Conservation (phyloP, 2,888 invertebrate genomes). For the Acanthosoma haemorrhoidale region DNA sequence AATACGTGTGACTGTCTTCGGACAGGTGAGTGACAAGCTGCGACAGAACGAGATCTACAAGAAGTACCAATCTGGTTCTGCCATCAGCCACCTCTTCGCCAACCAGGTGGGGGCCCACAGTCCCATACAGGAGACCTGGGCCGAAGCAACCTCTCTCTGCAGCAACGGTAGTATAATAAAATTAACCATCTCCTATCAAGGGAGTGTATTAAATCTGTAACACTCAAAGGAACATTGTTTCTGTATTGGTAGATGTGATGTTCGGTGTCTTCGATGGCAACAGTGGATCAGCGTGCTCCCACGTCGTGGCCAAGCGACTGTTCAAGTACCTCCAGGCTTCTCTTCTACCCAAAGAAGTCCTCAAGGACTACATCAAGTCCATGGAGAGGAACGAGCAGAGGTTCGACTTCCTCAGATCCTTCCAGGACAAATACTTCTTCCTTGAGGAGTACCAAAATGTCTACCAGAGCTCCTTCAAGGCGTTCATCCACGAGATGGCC, state of each 20-base stretch:
- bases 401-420: slow-evolving; percentile 42
- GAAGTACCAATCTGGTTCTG: neutral
- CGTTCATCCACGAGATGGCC: slow-evolving; percentile 57
- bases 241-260: slow-evolving; percentile 75
- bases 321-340: slow-evolving; percentile 81
- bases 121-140: slow-evolving; percentile 21
- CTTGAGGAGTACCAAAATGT: slow-evolving; percentile 45
- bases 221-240: neutral
- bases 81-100: neutral
- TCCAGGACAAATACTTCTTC: slow-evolving; percentile 22
- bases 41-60: slow-evolving; percentile 10
- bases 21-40: neutral
- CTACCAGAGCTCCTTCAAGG: slow-evolving; percentile 64
- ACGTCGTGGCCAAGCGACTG: slow-evolving; percentile 81
- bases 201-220: neutral
- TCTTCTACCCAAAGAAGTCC: slow-evolving; percentile 59
- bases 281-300: slow-evolving; percentile 86
- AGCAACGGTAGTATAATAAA: slow-evolving; percentile 1
- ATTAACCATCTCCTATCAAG: neutral
- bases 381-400: slow-evolving; percentile 47
- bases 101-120: slow-evolving; percentile 20
- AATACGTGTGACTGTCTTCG: too few species aligned
- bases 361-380: slow-evolving; percentile 53
- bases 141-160: neutral
- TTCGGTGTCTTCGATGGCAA: slow-evolving; percentile 96